A percentile compares a stretch with the other conserved stretches of the same genome.
These are phyloP conservation scores for Xylocampa areola DNA, from an alignment of 2,888 invertebrate species.

Conservation along the genomic window DNA sequence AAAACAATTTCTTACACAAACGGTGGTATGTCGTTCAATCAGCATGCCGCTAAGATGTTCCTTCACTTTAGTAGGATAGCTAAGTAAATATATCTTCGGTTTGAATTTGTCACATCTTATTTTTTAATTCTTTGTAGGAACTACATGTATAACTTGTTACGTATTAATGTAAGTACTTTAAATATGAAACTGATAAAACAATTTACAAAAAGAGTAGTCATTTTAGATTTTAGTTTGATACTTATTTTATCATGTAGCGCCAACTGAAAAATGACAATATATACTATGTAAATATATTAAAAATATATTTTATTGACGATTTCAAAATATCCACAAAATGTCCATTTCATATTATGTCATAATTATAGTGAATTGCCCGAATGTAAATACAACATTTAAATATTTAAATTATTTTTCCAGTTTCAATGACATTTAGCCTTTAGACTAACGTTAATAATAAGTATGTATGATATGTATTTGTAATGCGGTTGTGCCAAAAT, in stretches of 20 bases:
- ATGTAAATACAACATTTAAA: constrained; percentile 45
- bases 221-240: constrained; percentile 16
- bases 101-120: neutral
- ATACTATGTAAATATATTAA: constrained; percentile 40
- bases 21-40: no score
- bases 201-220: constrained; percentile 26
- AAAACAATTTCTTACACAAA: no score
- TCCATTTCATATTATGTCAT: constrained; percentile 8
- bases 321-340: constrained; percentile 4
- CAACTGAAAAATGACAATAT: constrained; percentile 38
- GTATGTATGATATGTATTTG: constrained; percentile 7
- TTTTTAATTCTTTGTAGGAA: constrained; percentile 1
- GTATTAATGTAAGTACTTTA: neutral
- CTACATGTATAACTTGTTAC: constrained; percentile 6
- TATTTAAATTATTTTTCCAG: constrained; percentile 39
- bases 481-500: constrained; percentile 35
- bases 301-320: neutral
- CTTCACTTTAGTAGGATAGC: no score
- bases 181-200: neutral
- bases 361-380: constrained; percentile 10
- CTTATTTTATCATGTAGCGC: neutral
- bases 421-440: constrained; percentile 14
- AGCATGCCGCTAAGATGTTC: no score
- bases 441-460: constrained; percentile 8
- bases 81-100: no score